Evolutionary conservation across 2,797 vertebrate genomes (phyloP).

Genomic region (Crocidura indochinensis): DNA sequence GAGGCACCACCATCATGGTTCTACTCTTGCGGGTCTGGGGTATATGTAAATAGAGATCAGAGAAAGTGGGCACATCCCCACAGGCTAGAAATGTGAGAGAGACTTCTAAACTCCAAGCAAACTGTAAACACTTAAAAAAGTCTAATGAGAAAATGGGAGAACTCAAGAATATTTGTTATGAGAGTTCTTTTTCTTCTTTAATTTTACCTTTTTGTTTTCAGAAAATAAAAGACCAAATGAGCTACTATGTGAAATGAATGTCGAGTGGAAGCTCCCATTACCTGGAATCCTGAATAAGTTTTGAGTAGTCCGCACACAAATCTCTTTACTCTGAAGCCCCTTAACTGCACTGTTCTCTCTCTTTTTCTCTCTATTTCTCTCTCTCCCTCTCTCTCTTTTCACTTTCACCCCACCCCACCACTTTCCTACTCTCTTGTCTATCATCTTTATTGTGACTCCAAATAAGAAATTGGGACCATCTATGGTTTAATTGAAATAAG

Average conservation of each 20-base stretch:
- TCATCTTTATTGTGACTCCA: not conserved
- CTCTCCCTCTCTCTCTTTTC: not conserved
- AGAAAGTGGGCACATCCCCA: not conserved
- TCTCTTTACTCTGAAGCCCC: not conserved
- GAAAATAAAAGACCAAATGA: constrained; percentile 46
- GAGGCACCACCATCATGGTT: too few species aligned
- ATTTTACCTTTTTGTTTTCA: constrained; percentile 59
- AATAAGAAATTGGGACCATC: constrained; percentile 27
- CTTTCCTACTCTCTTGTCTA: too few species aligned
- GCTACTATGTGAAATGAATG: constrained; percentile 11
- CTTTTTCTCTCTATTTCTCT: not conserved
- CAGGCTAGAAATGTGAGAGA: too few species aligned
- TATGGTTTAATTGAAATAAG: constrained; percentile 32
- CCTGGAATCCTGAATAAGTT: constrained; percentile 6
- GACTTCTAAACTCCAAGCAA: not conserved
- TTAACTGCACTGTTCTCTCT: not conserved
- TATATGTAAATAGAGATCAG: not conserved
- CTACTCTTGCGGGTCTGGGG: too few species aligned
- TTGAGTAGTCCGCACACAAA: not conserved
- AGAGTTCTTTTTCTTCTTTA: constrained; percentile 1
- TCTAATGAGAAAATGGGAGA: not conserved
- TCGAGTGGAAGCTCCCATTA: constrained; percentile 26
- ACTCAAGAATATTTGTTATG: not conserved
- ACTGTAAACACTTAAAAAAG: too few species aligned
- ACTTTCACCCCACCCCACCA: too few species aligned